Percentiles rank a stretch among this genome's conserved stretches.
These are phyloP conservation scores for Dermolepida albohirtum DNA, from an alignment of 2,888 invertebrate genomes.

Conservation along the genomic window DNA sequence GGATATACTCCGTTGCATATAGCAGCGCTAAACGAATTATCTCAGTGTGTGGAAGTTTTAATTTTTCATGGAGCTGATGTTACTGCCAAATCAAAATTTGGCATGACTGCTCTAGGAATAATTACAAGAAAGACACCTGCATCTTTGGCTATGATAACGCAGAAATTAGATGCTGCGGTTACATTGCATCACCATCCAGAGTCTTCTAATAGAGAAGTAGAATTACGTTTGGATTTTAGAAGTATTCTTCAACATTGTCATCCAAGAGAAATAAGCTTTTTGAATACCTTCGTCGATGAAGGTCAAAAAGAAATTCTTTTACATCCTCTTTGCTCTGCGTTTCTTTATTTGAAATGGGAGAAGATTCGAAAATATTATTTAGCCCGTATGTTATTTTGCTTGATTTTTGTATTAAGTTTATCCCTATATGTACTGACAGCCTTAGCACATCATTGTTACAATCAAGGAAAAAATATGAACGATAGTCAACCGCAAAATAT, in stretches of 20 bases:
- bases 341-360: conserved; percentile 90
- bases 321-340: conserved; percentile 89
- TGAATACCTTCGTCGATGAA: conserved; percentile 89
- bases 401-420: conserved; percentile 83
- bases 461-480: conserved; percentile 79
- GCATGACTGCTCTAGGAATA: conserved; percentile 86
- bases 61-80: conserved; percentile 89
- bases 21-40: conserved; percentile 86
- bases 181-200: conserved; percentile 83
- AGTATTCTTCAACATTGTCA: conserved; percentile 85
- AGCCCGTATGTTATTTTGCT: conserved; percentile 81
- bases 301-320: conserved; percentile 88
- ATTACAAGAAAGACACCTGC: conserved; percentile 89
- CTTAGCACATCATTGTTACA: conserved; percentile 86
- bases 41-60: conserved; percentile 86
- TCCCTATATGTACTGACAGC: conserved; percentile 86
- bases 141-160: conserved; percentile 84
- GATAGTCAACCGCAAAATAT: conserved; percentile 76
- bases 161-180: conserved; percentile 84
- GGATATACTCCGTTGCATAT: conserved; percentile 88
- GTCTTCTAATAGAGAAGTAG: conserved; percentile 82
- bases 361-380: conserved; percentile 90
- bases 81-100: conserved; percentile 88
- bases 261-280: conserved; percentile 85
- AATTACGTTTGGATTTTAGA: conserved; percentile 84